These are phyloP conservation scores for Ganaspis sp. DNA, from an alignment of 1,140 invertebrate genomes.

Conservation along the genomic window DNA sequence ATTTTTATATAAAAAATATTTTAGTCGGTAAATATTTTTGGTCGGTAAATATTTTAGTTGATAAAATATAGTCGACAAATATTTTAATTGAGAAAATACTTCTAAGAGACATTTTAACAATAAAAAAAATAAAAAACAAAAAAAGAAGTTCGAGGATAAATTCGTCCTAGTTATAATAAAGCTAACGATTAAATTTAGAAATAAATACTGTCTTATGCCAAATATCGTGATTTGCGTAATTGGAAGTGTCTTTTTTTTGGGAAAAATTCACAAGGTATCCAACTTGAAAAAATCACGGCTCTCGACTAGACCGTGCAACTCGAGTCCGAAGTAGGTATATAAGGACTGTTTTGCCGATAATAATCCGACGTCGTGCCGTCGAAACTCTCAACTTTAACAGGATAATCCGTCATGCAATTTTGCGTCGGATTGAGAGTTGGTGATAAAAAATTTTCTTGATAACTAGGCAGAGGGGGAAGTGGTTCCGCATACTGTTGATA, in stretches of 20 bases:
- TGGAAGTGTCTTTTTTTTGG: not conserved
- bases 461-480: slow-evolving; percentile 64
- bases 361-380: slow-evolving; percentile 64
- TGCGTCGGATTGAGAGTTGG: slow-evolving; percentile 66
- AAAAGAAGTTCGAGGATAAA: not conserved
- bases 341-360: slow-evolving; percentile 70
- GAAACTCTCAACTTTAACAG: slow-evolving; percentile 72
- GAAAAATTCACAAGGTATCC: not conserved
- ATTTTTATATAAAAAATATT: too few relatives aligned
- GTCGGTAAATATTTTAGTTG: too few relatives aligned
- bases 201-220: slow-evolving; percentile 26
- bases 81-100: too few relatives aligned
- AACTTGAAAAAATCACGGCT: not conserved
- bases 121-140: not conserved
- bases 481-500: slow-evolving; percentile 69
- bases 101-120: not conserved
- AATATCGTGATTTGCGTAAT: not conserved
- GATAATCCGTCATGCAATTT: slow-evolving; percentile 69
- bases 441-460: slow-evolving; percentile 71
- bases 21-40: too few relatives aligned
- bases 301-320: slow-evolving; percentile 70
- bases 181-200: slow-evolving; percentile 22
- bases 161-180: not conserved
- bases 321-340: slow-evolving; percentile 64
- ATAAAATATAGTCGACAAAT: too few relatives aligned